Base-by-base conservation (phyloP, 1,140 invertebrate species). In the Macrotrachela quadricornifera region DNA sequence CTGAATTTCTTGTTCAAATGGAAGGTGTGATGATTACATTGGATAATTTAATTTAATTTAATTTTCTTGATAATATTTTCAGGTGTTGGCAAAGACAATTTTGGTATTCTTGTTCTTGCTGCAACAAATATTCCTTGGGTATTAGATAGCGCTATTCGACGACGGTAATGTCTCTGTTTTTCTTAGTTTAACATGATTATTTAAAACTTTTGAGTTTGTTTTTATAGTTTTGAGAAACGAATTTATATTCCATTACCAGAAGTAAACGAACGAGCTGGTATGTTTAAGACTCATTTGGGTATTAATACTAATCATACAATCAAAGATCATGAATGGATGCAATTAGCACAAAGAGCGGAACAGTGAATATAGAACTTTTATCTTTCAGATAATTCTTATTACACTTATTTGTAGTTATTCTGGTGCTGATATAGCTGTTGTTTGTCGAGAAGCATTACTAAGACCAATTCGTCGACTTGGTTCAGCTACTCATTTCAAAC, bases 1-100 rank as follows among this genome's bases (percentile, higher is more conserved):
- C 94, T 10, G 94, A 99, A 71, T 97, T 99, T 70, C 77, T 97
- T n/a, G 86, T 96, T 39, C 92, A 96, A 73, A 97, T 97, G 90
- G 91, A 97, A 77, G 79, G 88, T 61, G 87, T 95, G 37, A 4
- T 4, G 2, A 30, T 4, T 8, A 30, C 2, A 8, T 30, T 30
- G 2, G 21, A 30, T 30, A 30, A 30, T 8, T 30, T 30, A 30
- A n/a, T n/a, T 30, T 30, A 30, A 30, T 4, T 30, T 8, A 8
- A 30, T 30, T 30, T 30, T 8, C 8, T 8, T 30, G 8, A 4
- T 30, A 30, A 30, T 30, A 30, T 4, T 4, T 30, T 30, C n/a
- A 30, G 21, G 8, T 30, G 8, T 30, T 30, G 87, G 90, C 3
- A 85, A 81, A 62, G 83, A 95, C 63, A 92, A 83, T 64, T 87